Conservation (phyloP, 2,113 vertebrate species). For the Pithys albifrons region DNA sequence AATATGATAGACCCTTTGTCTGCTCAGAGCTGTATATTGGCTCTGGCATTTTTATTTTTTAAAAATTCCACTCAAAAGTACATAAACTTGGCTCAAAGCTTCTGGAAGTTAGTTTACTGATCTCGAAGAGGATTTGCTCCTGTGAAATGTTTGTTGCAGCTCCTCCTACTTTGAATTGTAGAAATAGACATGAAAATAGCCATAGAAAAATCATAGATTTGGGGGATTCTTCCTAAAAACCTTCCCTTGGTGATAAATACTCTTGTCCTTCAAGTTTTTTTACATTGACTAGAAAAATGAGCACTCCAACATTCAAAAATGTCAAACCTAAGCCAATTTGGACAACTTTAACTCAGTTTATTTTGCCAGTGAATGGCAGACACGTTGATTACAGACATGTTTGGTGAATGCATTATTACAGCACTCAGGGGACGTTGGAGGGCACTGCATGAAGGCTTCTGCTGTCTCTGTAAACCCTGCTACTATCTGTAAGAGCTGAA, state of each 20-base stretch:
- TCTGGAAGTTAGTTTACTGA: not conserved
- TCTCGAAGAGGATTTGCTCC: not conserved
- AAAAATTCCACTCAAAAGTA: not conserved
- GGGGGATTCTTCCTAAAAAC: not conserved
- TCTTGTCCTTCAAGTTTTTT: not conserved
- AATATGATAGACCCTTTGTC: not conserved
- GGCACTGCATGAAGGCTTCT: not conserved
- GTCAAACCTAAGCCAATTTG: not conserved
- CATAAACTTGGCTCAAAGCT: not conserved
- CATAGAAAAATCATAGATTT: not conserved
- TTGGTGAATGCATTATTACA: not conserved
- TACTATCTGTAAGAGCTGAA: not conserved
- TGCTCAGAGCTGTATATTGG: not conserved
- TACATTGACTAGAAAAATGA: not conserved
- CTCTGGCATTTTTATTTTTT: not conserved
- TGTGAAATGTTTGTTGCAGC: not conserved
- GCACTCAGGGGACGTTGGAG: not conserved
- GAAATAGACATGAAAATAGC: not conserved
- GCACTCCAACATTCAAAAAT: not conserved
- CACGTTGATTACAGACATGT: not conserved
- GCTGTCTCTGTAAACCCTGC: not conserved
- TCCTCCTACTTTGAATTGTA: not conserved
- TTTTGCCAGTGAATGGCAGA: not conserved
- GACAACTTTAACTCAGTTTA: not conserved
- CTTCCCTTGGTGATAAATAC: not conserved